These are phyloP conservation scores for Tachina lurida DNA, from an alignment of 2,888 invertebrate species.

Conservation along the genomic window DNA sequence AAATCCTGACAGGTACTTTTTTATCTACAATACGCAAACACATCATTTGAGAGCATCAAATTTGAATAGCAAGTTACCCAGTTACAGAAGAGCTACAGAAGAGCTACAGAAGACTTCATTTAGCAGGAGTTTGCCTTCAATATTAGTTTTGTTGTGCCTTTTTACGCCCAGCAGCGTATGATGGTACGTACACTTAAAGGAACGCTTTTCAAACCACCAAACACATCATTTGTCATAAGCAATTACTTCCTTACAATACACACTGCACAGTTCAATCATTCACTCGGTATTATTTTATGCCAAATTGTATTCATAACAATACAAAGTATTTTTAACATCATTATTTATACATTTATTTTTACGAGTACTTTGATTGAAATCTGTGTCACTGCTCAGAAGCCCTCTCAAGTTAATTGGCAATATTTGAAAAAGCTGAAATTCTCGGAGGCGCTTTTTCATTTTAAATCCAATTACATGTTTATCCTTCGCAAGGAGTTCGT, in stretches of 20 bases:
- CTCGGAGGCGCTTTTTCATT: slow-evolving; percentile 15
- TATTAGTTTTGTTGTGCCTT: background rate
- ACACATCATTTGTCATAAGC: slow-evolving; percentile 56
- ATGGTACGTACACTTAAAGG: background rate
- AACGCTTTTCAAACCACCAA: background rate
- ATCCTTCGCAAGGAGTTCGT: slow-evolving; percentile 1
- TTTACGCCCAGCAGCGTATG: background rate
- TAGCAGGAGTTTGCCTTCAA: slow-evolving; percentile 27
- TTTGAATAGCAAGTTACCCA: background rate
- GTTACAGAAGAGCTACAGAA: too few species aligned
- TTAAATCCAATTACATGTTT: slow-evolving; percentile 28
- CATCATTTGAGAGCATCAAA: background rate
- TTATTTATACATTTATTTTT: slow-evolving; percentile 20
- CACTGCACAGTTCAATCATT: slow-evolving; percentile 51
- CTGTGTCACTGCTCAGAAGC: slow-evolving; percentile 28
- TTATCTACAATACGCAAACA: background rate
- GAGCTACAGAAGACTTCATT: background rate
- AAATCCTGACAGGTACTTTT: slow-evolving; percentile 64
- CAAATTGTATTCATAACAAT: background rate
- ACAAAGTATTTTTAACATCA: background rate
- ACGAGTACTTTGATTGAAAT: slow-evolving; percentile 27
- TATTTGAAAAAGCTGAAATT: slow-evolving; percentile 20
- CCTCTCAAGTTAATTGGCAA: slow-evolving; percentile 58
- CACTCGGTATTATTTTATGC: background rate
- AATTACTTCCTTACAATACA: slow-evolving; percentile 1